Evolutionary conservation across 2,888 invertebrate genomes (phyloP).

Genomic region (Scaptomyza caliginosa): DNA sequence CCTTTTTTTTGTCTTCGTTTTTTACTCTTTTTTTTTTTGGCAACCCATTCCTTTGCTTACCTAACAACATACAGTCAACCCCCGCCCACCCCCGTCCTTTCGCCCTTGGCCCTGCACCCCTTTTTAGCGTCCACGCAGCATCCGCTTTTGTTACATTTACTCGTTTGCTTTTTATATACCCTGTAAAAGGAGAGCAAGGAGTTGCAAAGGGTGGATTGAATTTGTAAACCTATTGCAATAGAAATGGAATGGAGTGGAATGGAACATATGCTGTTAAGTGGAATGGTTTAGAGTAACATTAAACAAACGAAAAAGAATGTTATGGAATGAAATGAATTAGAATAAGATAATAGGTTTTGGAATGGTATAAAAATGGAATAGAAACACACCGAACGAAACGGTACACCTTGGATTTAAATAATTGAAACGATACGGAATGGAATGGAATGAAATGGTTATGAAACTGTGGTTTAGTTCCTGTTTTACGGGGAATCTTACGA

Average conservation of each 20-base stretch:
- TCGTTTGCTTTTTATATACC: slow-evolving; percentile 34
- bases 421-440: background rate
- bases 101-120: background rate
- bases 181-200: slow-evolving; percentile 20
- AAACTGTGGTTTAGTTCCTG: too few relatives aligned
- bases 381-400: background rate
- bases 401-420: background rate
- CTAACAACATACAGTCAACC: slow-evolving; percentile 31
- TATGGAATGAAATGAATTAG: background rate
- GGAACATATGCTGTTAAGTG: background rate
- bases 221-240: too few relatives aligned
- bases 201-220: too few relatives aligned
- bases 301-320: background rate
- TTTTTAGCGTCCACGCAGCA: slow-evolving; percentile 37
- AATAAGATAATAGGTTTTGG: background rate
- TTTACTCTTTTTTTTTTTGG: slow-evolving; percentile 34
- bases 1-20: slow-evolving; percentile 41
- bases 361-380: background rate
- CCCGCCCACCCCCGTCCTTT: background rate
- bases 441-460: background rate
- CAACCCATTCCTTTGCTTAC: slow-evolving; percentile 58
- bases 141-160: slow-evolving; percentile 55
- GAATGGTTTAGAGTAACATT: background rate
- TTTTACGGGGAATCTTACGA: background rate
- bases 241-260: background rate